Percentiles rank a stretch among this genome's conserved stretches.
Evolutionary conservation across 2,888 invertebrate species (phyloP).

Genomic region (Anodontia alba): DNA sequence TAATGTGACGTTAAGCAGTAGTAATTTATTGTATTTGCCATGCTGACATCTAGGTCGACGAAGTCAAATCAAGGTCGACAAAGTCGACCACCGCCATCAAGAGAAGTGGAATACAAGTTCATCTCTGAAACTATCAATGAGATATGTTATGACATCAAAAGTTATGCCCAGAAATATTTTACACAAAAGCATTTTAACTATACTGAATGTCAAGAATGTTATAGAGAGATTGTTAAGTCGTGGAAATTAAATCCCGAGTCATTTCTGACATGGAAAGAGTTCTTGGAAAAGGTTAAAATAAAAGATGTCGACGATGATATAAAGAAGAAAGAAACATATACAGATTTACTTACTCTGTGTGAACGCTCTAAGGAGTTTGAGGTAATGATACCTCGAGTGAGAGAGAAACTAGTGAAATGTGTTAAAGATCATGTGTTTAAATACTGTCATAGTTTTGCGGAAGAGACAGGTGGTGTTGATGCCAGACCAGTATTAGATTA

Average conservation of each 20-base stretch:
- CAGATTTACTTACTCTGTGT: constrained; percentile 64
- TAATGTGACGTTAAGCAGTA: no score
- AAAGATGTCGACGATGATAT: constrained; percentile 53
- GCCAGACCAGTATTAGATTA: constrained; percentile 68
- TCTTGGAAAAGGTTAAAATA: constrained; percentile 57
- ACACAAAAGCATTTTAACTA: constrained; percentile 59
- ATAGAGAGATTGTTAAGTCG: constrained; percentile 50
- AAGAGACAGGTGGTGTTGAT: constrained; percentile 69
- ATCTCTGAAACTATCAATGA: constrained; percentile 69
- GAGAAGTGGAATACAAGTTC: constrained; percentile 69
- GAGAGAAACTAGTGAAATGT: constrained; percentile 66
- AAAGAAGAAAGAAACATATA: constrained; percentile 51
- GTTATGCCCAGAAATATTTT: constrained; percentile 67
- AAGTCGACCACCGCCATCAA: constrained; percentile 64
- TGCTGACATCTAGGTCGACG: constrained; percentile 32
- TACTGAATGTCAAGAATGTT: constrained; percentile 54
- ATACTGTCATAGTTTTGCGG: constrained; percentile 74
- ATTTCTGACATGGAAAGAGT: constrained; percentile 69
- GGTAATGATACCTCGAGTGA: constrained; percentile 61
- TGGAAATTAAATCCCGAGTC: constrained; percentile 59
- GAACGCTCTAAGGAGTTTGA: constrained; percentile 72
- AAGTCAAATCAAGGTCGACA: constrained; percentile 34
- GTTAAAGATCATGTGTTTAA: constrained; percentile 70
- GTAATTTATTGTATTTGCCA: neutral
- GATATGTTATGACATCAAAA: constrained; percentile 65